phyloP scores from a whole-genome alignment of 2,113 vertebrate species.

The Pholis gunnellus region DNA sequence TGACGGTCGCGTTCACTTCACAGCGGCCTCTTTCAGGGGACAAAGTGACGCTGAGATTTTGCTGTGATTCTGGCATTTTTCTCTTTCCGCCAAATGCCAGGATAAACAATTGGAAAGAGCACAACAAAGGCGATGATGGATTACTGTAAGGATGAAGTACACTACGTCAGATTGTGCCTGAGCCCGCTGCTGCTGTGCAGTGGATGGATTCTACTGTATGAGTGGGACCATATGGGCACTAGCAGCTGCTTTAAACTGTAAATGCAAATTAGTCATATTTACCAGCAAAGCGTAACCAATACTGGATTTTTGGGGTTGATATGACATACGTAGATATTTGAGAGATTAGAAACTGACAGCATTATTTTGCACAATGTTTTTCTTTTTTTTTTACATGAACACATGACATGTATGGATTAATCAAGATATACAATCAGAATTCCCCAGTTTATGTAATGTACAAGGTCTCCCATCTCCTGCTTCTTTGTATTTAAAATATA shows the following conservation, averaged over 20 bases:
- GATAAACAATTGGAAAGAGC: conserved; percentile 79
- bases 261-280: neutral
- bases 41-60: conserved; percentile 76
- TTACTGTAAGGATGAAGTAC: conserved; percentile 60
- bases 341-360: neutral
- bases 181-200: conserved; percentile 50
- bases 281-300: neutral
- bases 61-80: conserved; percentile 75
- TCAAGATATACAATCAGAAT: neutral
- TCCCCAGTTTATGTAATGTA: neutral
- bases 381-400: too few relatives aligned
- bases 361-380: too few relatives aligned
- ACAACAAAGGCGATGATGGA: conserved; percentile 75
- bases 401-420: neutral
- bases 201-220: conserved; percentile 10
- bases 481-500: neutral
- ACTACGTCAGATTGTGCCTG: conserved; percentile 62
- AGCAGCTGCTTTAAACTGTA: conserved; percentile 18
- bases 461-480: neutral
- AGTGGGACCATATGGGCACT: neutral
- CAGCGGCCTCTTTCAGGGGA: conserved; percentile 68
- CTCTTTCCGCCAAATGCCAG: conserved; percentile 62
- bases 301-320: neutral
- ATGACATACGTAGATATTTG: neutral
- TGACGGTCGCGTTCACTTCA: conserved; percentile 41